These are phyloP conservation scores for Aythya fuligula DNA, from an alignment of 2,797 vertebrate genomes.

Conservation along the genomic window DNA sequence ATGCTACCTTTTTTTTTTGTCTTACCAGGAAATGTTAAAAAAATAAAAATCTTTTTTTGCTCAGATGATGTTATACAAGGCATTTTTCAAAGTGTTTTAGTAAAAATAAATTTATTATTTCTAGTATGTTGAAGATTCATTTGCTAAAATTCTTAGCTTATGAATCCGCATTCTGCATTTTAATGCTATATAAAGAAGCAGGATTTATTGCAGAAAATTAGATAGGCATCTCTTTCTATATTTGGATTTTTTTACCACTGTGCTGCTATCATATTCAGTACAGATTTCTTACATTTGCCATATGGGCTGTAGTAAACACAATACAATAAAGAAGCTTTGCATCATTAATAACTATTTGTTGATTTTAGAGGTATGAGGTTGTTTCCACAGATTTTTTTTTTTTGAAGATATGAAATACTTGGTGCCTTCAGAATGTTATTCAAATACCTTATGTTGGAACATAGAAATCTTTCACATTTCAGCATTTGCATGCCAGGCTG, in stretches of 20 bases:
- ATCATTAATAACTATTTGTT: background rate
- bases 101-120: background rate
- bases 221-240: no score
- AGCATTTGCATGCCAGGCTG: background rate
- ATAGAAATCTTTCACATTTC: background rate
- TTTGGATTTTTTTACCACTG: no score
- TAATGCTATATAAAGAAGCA: background rate
- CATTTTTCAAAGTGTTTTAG: background rate
- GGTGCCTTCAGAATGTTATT: background rate
- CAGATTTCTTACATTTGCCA: no score
- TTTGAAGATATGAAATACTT: background rate
- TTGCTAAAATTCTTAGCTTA: background rate
- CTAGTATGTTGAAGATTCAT: background rate
- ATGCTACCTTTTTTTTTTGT: background rate
- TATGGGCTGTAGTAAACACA: no score
- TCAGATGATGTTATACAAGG: background rate
- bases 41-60: background rate
- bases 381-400: background rate
- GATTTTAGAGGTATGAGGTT: background rate
- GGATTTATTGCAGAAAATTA: background rate
- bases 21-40: background rate
- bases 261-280: no score
- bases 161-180: background rate
- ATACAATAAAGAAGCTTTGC: no score
- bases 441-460: background rate